Percentiles rank a stretch among this genome's conserved stretches.
Evolutionary conservation across 64 coral and sea anemone genomes (phyloP).

Genomic region (Montipora cactus): DNA sequence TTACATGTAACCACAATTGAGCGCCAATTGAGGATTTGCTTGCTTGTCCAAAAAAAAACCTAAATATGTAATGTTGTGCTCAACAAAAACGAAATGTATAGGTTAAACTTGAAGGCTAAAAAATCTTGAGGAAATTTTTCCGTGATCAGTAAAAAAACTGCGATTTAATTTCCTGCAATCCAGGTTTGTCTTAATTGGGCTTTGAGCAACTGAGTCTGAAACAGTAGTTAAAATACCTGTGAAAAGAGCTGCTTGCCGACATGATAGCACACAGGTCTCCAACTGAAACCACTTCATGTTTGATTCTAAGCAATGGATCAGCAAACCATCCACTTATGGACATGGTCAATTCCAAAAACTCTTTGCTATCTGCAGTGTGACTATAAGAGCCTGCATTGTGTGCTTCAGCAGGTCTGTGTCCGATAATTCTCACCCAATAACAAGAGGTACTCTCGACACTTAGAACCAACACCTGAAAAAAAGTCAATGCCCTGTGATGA

Average conservation of each 20-base stretch:
- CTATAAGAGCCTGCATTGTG: background rate
- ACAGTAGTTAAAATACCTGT: slow-evolving; percentile 7
- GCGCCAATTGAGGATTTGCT: too few relatives aligned
- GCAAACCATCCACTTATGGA: slow-evolving; percentile 86
- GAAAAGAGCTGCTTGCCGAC: slow-evolving; percentile 19
- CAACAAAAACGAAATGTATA: too few relatives aligned
- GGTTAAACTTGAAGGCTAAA: too few relatives aligned
- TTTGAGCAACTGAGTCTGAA: background rate
- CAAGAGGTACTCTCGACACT: slow-evolving; percentile 70
- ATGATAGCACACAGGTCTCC: slow-evolving; percentile 76
- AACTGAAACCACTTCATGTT: slow-evolving; percentile 55
- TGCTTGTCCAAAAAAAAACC: too few relatives aligned
- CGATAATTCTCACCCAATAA: slow-evolving; percentile 87
- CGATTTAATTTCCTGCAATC: too few relatives aligned
- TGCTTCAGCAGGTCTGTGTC: slow-evolving; percentile 56
- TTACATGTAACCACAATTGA: too few relatives aligned
- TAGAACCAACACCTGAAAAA: slow-evolving; percentile 76
- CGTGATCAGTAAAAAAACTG: too few relatives aligned
- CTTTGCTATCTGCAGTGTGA: slow-evolving; percentile 40
- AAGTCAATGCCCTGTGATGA: background rate
- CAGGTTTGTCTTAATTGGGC: too few relatives aligned
- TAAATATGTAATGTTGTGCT: too few relatives aligned
- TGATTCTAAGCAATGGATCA: slow-evolving; percentile 42
- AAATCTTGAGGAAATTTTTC: too few relatives aligned
- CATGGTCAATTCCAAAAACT: slow-evolving; percentile 83